A percentile compares a stretch with the other conserved stretches of the same genome.
Evolutionary conservation across 2,113 vertebrate species (phyloP).

Genomic region (Trichomycterus rosablanca): DNA sequence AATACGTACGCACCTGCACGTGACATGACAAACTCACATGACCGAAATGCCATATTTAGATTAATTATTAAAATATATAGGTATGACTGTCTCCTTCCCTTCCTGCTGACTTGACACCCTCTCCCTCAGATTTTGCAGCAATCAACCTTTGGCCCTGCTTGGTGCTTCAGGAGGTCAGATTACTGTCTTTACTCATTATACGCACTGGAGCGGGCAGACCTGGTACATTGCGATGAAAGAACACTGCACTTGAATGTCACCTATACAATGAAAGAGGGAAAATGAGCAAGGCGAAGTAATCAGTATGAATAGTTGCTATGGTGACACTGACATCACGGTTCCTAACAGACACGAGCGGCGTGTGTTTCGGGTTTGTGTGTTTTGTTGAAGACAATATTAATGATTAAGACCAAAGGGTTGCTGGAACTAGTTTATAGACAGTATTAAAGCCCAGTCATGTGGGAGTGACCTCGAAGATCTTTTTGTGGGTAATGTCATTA

Average conservation of each 20-base stretch:
- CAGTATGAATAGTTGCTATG: constrained; percentile 62
- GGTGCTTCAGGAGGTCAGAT: constrained; percentile 18
- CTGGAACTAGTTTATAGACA: no score
- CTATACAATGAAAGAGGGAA: constrained; percentile 49
- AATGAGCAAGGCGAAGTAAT: constrained; percentile 31
- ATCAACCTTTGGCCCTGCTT: constrained; percentile 13
- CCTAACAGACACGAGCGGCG: no score
- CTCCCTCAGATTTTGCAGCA: background rate
- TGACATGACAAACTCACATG: constrained; percentile 4
- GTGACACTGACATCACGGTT: constrained; percentile 60
- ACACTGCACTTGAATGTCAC: constrained; percentile 44
- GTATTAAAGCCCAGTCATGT: no score
- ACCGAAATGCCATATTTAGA: constrained; percentile 14
- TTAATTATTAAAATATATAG: background rate
- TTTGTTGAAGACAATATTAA: no score
- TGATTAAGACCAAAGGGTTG: no score
- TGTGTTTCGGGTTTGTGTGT: no score
- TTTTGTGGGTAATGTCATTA: no score
- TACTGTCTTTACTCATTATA: constrained; percentile 25
- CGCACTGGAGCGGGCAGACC: background rate
- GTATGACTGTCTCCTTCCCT: background rate
- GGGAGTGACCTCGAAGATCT: no score
- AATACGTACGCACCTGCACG: background rate
- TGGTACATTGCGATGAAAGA: background rate
- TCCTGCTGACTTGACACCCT: background rate